These are phyloP conservation scores for Thecophora atra DNA, from an alignment of 2,888 invertebrate genomes.

Conservation along the genomic window DNA sequence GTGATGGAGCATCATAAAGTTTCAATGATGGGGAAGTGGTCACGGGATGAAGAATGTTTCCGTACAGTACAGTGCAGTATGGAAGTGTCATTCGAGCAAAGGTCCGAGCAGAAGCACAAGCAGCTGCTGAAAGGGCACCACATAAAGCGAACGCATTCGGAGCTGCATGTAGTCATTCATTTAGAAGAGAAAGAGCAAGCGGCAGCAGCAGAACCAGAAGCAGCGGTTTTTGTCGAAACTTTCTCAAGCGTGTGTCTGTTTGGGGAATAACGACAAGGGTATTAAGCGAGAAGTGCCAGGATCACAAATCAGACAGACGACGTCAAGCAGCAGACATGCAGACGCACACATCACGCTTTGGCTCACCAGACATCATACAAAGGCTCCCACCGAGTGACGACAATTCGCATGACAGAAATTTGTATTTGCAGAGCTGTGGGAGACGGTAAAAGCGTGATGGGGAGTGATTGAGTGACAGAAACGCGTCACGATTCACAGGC, in stretches of 20 bases:
- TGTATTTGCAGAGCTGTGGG: background rate
- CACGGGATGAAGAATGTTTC: background rate
- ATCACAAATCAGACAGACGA: constrained; percentile 23
- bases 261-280: background rate
- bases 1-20: constrained; percentile 2
- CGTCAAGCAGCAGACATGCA: background rate
- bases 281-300: constrained; percentile 7
- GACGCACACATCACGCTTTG: background rate
- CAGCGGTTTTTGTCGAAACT: background rate
- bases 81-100: background rate
- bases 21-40: background rate
- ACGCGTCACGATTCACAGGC: background rate
- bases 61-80: background rate
- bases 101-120: background rate
- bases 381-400: constrained; percentile 2
- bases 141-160: background rate
- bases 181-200: too few species aligned
- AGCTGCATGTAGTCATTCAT: background rate
- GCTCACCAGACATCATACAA: background rate
- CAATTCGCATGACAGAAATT: background rate
- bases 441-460: background rate
- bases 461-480: background rate
- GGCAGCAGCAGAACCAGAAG: background rate
- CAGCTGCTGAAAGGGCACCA: background rate
- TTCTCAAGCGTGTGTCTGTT: background rate